phyloP scores from a whole-genome alignment of 1,140 invertebrate species.

The Sycophaga agraensis region DNA sequence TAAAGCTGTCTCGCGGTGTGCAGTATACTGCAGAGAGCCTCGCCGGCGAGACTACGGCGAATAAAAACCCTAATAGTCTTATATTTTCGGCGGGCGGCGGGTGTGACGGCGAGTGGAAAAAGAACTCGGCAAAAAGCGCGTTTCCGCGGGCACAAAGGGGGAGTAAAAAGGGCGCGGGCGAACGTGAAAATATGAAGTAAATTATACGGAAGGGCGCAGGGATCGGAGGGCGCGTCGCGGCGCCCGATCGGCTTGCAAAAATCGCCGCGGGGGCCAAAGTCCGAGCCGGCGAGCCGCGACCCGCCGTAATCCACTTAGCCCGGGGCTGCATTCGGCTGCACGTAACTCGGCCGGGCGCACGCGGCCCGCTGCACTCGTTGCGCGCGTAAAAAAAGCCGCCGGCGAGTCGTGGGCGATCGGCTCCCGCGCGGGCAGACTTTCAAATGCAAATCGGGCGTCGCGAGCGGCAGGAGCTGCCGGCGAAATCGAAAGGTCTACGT shows the following conservation, averaged over 20 bases:
- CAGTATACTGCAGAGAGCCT: too few species aligned
- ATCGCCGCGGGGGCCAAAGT: conserved; percentile 11
- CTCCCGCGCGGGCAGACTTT: too few species aligned
- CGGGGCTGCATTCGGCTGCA: conserved; percentile 31
- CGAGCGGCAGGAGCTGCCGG: too few species aligned
- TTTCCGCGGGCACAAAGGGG: background rate
- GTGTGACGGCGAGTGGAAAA: background rate
- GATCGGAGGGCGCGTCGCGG: conserved; percentile 2
- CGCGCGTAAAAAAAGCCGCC: too few species aligned
- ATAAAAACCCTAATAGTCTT: too few species aligned
- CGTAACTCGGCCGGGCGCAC: conserved; percentile 32
- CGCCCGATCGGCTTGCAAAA: conserved; percentile 23
- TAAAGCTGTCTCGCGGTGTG: too few species aligned
- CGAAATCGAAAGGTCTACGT: too few species aligned
- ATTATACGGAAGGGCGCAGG: conserved; percentile 5
- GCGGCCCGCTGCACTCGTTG: conserved; percentile 16
- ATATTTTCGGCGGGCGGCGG: background rate
- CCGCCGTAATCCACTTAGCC: conserved; percentile 19
- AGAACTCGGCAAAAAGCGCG: background rate
- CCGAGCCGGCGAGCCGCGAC: background rate
- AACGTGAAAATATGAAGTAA: conserved; percentile 18
- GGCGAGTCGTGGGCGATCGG: too few species aligned
- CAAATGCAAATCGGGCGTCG: too few species aligned
- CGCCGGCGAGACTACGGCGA: too few species aligned
- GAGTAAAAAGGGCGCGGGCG: background rate